Percentiles rank a stretch among this genome's conserved stretches.
Evolutionary conservation across 1,140 invertebrate genomes (phyloP).

Genomic region (Matsumurasca onukii): DNA sequence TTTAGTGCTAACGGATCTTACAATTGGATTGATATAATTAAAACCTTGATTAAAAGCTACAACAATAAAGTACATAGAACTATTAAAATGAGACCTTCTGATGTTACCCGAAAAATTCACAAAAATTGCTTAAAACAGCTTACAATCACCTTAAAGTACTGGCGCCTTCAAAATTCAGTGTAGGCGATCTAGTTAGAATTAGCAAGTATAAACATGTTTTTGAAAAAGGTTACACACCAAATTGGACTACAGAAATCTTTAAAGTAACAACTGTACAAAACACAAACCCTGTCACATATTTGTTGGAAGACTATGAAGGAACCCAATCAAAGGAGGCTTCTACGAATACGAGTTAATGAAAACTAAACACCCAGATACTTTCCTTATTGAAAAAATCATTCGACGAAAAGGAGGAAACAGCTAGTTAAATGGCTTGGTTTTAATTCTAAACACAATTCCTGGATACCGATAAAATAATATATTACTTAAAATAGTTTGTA

Average conservation of each 20-base stretch:
- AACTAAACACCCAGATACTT: slow-evolving; percentile 1
- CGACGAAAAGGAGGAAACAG: neutral
- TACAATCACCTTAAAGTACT: neutral
- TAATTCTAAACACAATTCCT: neutral
- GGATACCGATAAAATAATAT: too few relatives aligned
- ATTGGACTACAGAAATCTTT: neutral
- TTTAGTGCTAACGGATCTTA: neutral
- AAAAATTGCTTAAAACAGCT: neutral
- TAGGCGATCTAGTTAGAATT: neutral
- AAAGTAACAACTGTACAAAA: neutral
- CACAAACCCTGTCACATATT: neutral
- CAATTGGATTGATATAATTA: neutral
- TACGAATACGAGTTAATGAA: neutral
- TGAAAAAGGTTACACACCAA: neutral
- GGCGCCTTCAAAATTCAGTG: neutral
- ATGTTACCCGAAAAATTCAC: neutral
- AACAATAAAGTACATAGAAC: neutral
- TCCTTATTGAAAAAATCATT: neutral
- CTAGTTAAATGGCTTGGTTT: neutral
- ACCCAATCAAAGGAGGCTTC: neutral
- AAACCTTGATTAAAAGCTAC: neutral
- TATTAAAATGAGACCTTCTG: neutral
- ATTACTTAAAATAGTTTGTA: too few relatives aligned
- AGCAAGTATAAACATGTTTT: neutral
- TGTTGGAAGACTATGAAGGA: neutral